phyloP scores from a whole-genome alignment of 2,113 vertebrate genomes.

The Erinaceus europaeus region DNA sequence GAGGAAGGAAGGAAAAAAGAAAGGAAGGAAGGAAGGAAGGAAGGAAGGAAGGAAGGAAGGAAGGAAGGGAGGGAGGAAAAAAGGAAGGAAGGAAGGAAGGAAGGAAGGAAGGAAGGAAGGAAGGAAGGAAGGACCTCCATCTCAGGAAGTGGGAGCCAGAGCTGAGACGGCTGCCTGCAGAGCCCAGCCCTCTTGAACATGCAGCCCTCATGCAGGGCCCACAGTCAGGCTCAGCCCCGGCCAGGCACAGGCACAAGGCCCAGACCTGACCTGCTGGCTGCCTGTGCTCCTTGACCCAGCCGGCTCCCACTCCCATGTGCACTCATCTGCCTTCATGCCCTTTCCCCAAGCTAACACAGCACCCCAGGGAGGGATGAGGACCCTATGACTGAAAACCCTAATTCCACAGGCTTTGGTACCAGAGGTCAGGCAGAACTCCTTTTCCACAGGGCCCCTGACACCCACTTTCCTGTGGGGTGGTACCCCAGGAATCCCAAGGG shows the following conservation, averaged over 20 bases:
- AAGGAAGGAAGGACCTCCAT: too few relatives aligned
- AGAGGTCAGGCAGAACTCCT: neutral
- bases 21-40: too few relatives aligned
- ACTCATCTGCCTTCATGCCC: too few relatives aligned
- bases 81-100: too few relatives aligned
- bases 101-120: too few relatives aligned
- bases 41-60: too few relatives aligned
- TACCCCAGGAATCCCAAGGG: slow-evolving; percentile 67
- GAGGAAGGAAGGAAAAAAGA: rapidly evolving
- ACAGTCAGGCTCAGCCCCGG: neutral
- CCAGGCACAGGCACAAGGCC: rapidly evolving
- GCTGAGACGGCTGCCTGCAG: neutral
- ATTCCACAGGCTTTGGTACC: neutral
- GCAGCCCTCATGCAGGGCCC: rapidly evolving
- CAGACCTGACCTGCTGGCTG: neutral
- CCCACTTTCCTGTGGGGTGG: neutral
- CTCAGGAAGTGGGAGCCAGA: too few relatives aligned
- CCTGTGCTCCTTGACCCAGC: rapidly evolving
- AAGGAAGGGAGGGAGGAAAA: too few relatives aligned
- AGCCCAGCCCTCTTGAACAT: rapidly evolving
- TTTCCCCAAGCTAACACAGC: neutral
- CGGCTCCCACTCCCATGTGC: rapidly evolving
- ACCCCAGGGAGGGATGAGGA: too few relatives aligned
- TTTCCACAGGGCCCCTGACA: too few relatives aligned
- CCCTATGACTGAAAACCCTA: neutral